Percentiles rank a stretch among this genome's conserved stretches.
phyloP scores from a whole-genome alignment of 2,888 invertebrate genomes.

The Leptinotarsa juncta region DNA sequence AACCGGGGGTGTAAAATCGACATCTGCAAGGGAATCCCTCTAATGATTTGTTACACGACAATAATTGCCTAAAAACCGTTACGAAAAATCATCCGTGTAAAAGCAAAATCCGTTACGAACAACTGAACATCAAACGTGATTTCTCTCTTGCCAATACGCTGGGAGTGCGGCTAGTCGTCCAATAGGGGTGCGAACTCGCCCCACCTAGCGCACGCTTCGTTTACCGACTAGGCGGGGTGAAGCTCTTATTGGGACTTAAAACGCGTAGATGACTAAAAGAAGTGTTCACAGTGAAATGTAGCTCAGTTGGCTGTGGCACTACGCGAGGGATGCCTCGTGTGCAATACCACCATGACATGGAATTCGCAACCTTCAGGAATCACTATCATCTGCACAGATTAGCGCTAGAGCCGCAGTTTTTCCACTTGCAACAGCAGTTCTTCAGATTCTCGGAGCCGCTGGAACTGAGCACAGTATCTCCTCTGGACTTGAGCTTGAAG shows the following conservation, averaged over 20 bases:
- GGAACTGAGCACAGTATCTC: constrained; percentile 68
- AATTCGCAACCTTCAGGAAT: constrained; percentile 56
- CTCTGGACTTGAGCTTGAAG: constrained; percentile 83
- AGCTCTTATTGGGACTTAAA: constrained; percentile 56
- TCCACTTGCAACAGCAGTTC: constrained; percentile 50
- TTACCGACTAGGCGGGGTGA: constrained; percentile 56
- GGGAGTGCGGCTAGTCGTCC: constrained; percentile 50
- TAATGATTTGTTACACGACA: constrained; percentile 57
- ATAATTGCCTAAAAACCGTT: constrained; percentile 53
- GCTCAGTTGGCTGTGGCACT: constrained; percentile 39
- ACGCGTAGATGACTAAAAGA: constrained; percentile 40
- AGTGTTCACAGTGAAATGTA: constrained; percentile 36
- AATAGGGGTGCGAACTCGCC: constrained; percentile 48
- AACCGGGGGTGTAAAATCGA: constrained; percentile 55
- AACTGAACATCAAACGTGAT: constrained; percentile 55
- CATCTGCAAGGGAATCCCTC: constrained; percentile 61
- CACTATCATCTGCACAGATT: constrained; percentile 58
- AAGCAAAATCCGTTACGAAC: constrained; percentile 57
- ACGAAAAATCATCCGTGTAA: constrained; percentile 47
- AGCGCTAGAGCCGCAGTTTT: constrained; percentile 59
- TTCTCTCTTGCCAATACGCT: constrained; percentile 56
- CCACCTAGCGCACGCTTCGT: constrained; percentile 61
- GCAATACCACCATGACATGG: constrained; percentile 60
- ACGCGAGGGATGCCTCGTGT: constrained; percentile 64
- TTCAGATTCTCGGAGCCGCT: constrained; percentile 68